Evolutionary conservation across 2,113 vertebrate genomes (phyloP).

Genomic region (Oophaga pumilio): DNA sequence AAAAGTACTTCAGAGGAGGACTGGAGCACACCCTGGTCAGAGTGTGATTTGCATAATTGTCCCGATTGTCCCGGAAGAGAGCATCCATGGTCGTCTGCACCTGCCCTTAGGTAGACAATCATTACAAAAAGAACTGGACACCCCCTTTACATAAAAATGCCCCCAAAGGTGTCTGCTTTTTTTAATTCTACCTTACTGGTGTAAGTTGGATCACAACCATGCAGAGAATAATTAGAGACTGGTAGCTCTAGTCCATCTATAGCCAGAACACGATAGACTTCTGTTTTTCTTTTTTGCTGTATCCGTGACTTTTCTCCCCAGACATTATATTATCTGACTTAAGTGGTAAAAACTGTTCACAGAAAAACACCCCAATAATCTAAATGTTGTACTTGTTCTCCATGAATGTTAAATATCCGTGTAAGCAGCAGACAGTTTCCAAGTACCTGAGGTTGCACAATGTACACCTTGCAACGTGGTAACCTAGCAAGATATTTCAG

Average conservation of each 20-base stretch:
- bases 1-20: no score
- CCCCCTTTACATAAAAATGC: no score
- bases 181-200: no score
- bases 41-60: no score
- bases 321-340: not conserved
- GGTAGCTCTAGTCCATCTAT: not conserved
- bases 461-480: conserved; percentile 22
- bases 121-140: no score
- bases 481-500: conserved; percentile 1
- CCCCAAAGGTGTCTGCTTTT: no score
- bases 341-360: not conserved
- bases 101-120: no score
- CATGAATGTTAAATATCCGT: not conserved
- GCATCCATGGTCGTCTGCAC: no score
- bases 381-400: not conserved
- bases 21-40: no score
- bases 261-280: not conserved
- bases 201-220: no score
- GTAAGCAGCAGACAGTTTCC: not conserved
- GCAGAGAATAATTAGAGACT: not conserved
- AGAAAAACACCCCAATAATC: not conserved
- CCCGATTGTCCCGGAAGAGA: no score
- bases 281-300: not conserved
- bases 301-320: not conserved
- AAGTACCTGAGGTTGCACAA: not conserved